Base-by-base conservation (phyloP, 1,140 invertebrate species). In the Hermetia illucens region DNA sequence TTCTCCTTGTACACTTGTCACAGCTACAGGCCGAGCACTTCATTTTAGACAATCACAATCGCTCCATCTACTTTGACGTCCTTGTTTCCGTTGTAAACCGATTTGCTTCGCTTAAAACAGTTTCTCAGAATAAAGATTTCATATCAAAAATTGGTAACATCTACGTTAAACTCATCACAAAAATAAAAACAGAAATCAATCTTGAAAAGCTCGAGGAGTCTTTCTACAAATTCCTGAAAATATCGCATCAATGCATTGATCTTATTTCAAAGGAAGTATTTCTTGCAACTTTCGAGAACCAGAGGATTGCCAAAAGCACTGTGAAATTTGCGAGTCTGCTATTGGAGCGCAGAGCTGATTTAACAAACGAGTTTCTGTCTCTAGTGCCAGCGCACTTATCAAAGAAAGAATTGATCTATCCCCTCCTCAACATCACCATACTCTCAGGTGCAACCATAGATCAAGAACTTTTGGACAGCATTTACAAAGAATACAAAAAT, bases 351-450 rank as follows among this genome's bases (percentile, higher is more conserved):
- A 65, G 71, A 45, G 13, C 34, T 3, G 52, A 61, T 30, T 51
- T 71, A 10, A 57, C 66, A 24, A 38, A 52, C 8, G 47, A 55
- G 46, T 71, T 72, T 35, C 15, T 43, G 0, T 30, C 48, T 5
- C 27, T 51, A 8, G 25, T 58, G 21, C 45, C 47, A 0, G 21
- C 35, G 9, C 43, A 52, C 16, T 31, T 60, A 13, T 44, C 51
- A 3, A 65, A 71, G 46, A 70, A 72, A 51, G 71, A 75, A 45
- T 44, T 76, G 17, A 61, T 72, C 4, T 61, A 76, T 39, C 69
- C 71, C 1, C 41, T 76, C 16, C 53, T 71, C 3, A 55, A 66
- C 36, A 61, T 67, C 24, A 52, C 67, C 2, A 50, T 71, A 24
- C 36, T 54, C 16, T 55, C 65, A 34, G 48, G 48, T 2, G 53